These are phyloP conservation scores for Acanthosepion esculentum DNA, from an alignment of 2,888 invertebrate genomes.

Conservation along the genomic window DNA sequence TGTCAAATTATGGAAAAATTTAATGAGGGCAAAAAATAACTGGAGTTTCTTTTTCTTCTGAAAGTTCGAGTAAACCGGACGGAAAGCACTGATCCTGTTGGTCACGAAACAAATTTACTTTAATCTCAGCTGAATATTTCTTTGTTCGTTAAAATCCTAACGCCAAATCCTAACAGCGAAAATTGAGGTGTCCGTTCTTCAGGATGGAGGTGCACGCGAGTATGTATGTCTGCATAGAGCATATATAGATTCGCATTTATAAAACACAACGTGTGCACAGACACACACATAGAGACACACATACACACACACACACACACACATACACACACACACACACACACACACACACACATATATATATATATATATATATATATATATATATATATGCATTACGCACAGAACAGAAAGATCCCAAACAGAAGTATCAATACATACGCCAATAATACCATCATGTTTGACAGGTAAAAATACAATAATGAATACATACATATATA, in stretches of 20 bases:
- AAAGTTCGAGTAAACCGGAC: not conserved
- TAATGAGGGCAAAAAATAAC: not conserved
- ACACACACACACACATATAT: not conserved
- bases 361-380: not conserved
- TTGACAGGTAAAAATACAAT: no score
- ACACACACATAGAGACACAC: not conserved
- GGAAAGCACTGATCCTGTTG: not conserved
- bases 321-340: not conserved
- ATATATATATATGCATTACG: no score
- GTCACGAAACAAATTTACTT: not conserved
- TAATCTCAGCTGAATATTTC: not conserved
- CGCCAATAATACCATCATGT: no score
- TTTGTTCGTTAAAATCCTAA: constrained; percentile 33
- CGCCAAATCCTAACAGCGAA: not conserved
- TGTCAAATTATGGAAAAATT: not conserved
- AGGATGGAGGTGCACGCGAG: no score
- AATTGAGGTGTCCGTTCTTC: not conserved
- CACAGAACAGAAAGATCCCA: no score
- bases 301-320: not conserved
- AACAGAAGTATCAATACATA: no score
- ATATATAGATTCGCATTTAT: not conserved
- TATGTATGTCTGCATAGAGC: no score
- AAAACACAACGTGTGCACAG: not conserved
- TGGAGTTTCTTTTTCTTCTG: no score
- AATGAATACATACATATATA: no score